phyloP scores from a whole-genome alignment of 2,113 vertebrate genomes.

The Neolamprologus caudopunctatus region DNA sequence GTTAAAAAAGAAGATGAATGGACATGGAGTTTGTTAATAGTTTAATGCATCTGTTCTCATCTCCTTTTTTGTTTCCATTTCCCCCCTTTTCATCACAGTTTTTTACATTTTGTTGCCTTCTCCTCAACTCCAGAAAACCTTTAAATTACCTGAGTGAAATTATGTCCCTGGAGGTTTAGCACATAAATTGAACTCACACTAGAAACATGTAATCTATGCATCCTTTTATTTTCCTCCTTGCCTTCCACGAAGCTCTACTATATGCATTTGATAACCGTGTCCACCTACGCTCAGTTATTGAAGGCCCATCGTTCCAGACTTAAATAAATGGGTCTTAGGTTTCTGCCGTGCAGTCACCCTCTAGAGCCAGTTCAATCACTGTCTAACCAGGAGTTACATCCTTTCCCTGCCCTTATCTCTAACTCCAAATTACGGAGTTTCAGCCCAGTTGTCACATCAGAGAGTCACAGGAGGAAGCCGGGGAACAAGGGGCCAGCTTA shows the following conservation, averaged over 20 bases:
- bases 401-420: conserved; percentile 46
- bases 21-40: background rate
- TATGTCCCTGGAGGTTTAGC: background rate
- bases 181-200: background rate
- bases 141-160: background rate
- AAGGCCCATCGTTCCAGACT: background rate
- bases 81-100: background rate
- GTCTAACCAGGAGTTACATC: conserved; percentile 54
- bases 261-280: conserved; percentile 4
- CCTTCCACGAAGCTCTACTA: conserved; percentile 1
- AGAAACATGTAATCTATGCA: background rate
- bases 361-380: conserved; percentile 53
- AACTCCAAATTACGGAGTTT: conserved; percentile 44
- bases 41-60: background rate
- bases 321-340: conserved; percentile 31
- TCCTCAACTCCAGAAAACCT: background rate
- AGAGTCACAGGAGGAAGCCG: background rate
- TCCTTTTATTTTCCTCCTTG: conserved; percentile 7
- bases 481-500: background rate
- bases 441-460: conserved; percentile 10
- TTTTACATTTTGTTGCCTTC: background rate
- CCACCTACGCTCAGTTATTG: background rate
- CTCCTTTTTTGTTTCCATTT: background rate
- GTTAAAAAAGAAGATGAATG: background rate
- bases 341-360: conserved; percentile 33